Base-by-base conservation (phyloP, 1,140 invertebrate genomes). In the Pinna nobilis region DNA sequence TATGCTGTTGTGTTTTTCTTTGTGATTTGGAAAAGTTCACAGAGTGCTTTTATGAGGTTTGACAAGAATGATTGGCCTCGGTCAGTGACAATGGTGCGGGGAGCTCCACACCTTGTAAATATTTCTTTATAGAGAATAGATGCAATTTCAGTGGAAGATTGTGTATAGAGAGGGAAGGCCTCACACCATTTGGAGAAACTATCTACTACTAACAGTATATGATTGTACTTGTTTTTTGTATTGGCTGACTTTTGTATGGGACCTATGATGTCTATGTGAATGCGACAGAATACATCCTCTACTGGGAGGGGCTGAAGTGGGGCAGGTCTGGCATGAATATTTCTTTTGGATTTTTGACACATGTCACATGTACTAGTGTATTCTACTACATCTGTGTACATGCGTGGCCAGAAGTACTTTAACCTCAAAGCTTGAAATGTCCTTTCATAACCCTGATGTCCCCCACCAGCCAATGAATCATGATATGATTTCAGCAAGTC, bases 21-120 rank as follows among this genome's bases (percentile, higher is more conserved):
- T 6, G 15, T 70, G 1, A 76, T 47, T 39, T 70, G 33, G 44
- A 76, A 70, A 11, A 76, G 15, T 44, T 66, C 44, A 35, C 63
- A 74, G 13, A 77, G 13, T 15, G 66, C 66, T 37, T 59, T 30
- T 9, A 70, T 53, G 18, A 76, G 35, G 20, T 69, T 74, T 35
- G 71, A 74, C 39, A 72, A 59, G 50, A 75, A 78, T 23, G 68
- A 66, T 18, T 39, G 49, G 9, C 77, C 77, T 32, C 73, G 28
- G 28, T 78, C 73, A 28, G 53, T 64, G 32, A 75, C 30, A 13
- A 78, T 32, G 30, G 39, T 61, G 30, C 51, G 9, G n/a, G 77
- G 77, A 18, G 65, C 64, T 20, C 77, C 73, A 57, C 69, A 78
- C 25, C 77, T 61, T 57, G 77, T 71, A 47, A 75, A 69, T 5